phyloP scores from a whole-genome alignment of 2,113 vertebrate species.

The Phalacrocorax brasilianus region DNA sequence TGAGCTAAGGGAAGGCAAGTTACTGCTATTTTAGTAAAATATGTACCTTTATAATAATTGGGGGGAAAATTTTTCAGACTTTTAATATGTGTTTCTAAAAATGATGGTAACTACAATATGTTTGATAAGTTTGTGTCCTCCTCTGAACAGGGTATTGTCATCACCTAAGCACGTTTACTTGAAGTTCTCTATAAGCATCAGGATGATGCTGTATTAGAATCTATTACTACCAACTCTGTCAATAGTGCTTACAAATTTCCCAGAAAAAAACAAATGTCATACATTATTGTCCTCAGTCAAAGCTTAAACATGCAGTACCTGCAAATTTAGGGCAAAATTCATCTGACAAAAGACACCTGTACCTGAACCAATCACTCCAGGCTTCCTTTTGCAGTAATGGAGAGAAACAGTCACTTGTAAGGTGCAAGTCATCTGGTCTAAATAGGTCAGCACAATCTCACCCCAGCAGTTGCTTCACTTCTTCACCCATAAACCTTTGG shows the following conservation, averaged over 20 bases:
- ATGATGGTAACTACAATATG: neutral
- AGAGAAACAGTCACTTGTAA: neutral
- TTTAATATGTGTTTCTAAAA: neutral
- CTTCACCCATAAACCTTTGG: neutral
- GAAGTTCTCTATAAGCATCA: neutral
- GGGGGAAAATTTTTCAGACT: neutral
- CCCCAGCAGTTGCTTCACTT: neutral
- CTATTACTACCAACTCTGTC: neutral
- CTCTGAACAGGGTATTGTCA: neutral
- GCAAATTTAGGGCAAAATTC: neutral
- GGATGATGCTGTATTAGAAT: neutral
- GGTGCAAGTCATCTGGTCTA: fast-evolving
- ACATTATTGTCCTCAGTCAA: neutral
- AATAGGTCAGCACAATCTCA: neutral
- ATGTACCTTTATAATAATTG: neutral
- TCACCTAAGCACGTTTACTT: neutral
- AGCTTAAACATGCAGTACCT: neutral
- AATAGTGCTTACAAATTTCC: neutral
- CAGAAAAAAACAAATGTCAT: neutral
- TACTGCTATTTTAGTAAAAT: neutral
- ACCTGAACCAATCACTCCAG: neutral
- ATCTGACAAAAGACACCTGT: neutral
- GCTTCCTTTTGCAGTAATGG: neutral
- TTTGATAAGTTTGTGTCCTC: neutral
- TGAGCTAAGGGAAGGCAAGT: neutral